Conservation (phyloP, 2,113 vertebrate genomes). For the Brachypteracias leptosomus region DNA sequence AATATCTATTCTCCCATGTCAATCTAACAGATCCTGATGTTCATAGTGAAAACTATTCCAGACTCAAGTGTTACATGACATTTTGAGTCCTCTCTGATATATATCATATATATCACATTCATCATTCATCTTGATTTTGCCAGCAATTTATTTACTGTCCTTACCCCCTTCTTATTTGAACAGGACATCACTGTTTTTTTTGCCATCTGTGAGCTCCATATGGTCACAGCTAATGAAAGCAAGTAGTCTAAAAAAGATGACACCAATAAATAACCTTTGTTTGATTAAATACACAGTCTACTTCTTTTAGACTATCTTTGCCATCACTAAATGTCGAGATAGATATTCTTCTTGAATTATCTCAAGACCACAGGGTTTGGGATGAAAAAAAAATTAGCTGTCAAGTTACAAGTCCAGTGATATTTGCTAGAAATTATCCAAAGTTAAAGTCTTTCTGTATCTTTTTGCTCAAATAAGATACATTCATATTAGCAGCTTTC, state of each 20-base stretch:
- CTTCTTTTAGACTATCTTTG: constrained; percentile 21
- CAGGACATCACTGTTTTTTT: constrained; percentile 62
- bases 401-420: not conserved
- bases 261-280: constrained; percentile 55
- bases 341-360: not conserved
- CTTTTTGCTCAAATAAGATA: not conserved
- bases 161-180: constrained; percentile 47
- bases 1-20: not conserved
- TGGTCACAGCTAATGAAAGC: constrained; percentile 66
- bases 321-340: constrained; percentile 21
- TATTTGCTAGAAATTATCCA: not conserved
- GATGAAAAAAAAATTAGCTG: not conserved
- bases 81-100: not conserved
- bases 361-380: not conserved
- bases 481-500: not conserved
- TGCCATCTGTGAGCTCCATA: constrained; percentile 74
- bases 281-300: constrained; percentile 42
- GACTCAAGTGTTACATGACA: not conserved
- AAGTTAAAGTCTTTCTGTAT: not conserved
- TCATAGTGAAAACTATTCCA: not conserved
- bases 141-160: constrained; percentile 61
- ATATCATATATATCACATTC: not conserved
- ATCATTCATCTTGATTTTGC: constrained; percentile 45
- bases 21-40: not conserved
- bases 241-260: constrained; percentile 60